Percentiles rank a stretch among this genome's conserved stretches.
Evolutionary conservation across 2,888 invertebrate genomes (phyloP).

Genomic region (Anticlea derivata): DNA sequence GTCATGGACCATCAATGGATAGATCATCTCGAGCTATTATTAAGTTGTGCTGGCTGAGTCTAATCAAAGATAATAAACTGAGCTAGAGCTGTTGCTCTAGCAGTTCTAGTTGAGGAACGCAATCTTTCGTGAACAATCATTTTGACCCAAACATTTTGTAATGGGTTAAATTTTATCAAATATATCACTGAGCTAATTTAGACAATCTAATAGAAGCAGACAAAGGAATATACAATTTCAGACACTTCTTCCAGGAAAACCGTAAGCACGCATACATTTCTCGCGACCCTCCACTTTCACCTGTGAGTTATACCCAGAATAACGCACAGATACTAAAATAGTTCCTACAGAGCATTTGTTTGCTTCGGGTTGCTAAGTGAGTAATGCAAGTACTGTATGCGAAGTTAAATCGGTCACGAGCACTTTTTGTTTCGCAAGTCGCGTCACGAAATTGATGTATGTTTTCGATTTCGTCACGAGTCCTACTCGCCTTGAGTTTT

Average conservation of each 20-base stretch:
- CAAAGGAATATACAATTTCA: background rate
- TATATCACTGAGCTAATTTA: too few relatives aligned
- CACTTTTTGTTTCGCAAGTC: conserved; percentile 29
- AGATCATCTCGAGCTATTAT: too few relatives aligned
- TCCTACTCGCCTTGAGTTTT: conserved; percentile 17
- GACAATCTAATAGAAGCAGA: too few relatives aligned
- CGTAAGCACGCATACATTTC: conserved; percentile 6
- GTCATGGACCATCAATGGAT: too few relatives aligned
- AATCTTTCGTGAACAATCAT: too few relatives aligned
- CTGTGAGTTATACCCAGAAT: conserved; percentile 18
- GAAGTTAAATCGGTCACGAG: conserved; percentile 31
- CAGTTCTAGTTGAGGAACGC: too few relatives aligned
- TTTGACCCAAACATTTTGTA: too few relatives aligned
- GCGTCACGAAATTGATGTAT: conserved; percentile 25
- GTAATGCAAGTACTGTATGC: conserved; percentile 29
- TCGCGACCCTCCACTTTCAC: conserved; percentile 29
- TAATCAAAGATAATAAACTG: too few relatives aligned
- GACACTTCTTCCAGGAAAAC: conserved; percentile 11
- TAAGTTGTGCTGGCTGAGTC: too few relatives aligned
- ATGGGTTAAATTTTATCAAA: too few relatives aligned
- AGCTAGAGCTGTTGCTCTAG: too few relatives aligned
- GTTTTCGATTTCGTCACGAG: conserved; percentile 21
- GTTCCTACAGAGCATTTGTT: conserved; percentile 19
- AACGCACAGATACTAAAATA: conserved; percentile 9
- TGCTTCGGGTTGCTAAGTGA: conserved; percentile 36